phyloP scores from a whole-genome alignment of 2,797 vertebrate genomes.

The Pseudochromis fuscus region DNA sequence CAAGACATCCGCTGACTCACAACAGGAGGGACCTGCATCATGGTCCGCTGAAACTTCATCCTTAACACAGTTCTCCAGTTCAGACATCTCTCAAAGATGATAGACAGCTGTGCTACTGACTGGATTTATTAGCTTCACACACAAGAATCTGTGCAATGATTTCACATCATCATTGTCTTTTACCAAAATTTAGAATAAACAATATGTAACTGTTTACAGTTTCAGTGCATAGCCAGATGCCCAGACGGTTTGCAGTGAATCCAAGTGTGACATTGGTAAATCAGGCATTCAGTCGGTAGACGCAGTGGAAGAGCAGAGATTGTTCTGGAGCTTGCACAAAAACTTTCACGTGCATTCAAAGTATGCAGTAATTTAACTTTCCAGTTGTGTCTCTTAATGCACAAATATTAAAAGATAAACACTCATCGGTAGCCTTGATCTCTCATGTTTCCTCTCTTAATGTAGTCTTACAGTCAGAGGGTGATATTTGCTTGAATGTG shows the following conservation, averaged over 20 bases:
- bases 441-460: too few species aligned
- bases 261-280: constrained; percentile 40
- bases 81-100: constrained; percentile 4
- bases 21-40: constrained; percentile 53
- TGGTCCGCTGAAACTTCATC: constrained; percentile 15
- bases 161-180: not conserved
- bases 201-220: constrained; percentile 21
- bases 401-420: too few species aligned
- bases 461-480: too few species aligned
- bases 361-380: not conserved
- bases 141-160: not conserved
- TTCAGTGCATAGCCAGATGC: constrained; percentile 22
- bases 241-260: constrained; percentile 34
- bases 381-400: not conserved
- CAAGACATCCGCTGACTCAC: constrained; percentile 52
- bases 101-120: not conserved
- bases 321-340: not conserved
- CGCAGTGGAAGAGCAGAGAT: constrained; percentile 14
- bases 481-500: too few species aligned
- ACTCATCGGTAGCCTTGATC: too few species aligned
- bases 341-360: not conserved
- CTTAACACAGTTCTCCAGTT: not conserved
- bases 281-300: constrained; percentile 31
- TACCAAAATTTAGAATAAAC: constrained; percentile 12
- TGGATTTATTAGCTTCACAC: not conserved